Evolutionary conservation across 2,797 vertebrate genomes (phyloP).

Genomic region (Phoeniculus purpureus): DNA sequence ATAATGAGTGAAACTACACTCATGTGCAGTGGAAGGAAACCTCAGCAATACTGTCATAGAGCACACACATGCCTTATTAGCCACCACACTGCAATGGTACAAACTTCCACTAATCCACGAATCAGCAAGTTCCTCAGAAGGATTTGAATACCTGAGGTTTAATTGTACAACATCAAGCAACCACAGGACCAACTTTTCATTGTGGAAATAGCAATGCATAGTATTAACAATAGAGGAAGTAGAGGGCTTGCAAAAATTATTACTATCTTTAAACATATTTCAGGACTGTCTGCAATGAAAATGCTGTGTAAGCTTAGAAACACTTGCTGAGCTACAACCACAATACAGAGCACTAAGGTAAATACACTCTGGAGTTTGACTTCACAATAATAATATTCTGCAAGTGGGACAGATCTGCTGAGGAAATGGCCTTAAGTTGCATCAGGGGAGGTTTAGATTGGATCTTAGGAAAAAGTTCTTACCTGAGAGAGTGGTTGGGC

Average conservation of each 20-base stretch:
- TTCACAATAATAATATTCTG: constrained; percentile 17
- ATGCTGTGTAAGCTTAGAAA: neutral
- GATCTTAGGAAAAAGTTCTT: too few species aligned
- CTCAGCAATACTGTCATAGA: neutral
- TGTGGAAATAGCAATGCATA: neutral
- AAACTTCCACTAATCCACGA: constrained; percentile 12
- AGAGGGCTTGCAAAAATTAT: neutral
- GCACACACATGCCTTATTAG: neutral
- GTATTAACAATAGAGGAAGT: neutral
- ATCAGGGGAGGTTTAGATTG: too few species aligned
- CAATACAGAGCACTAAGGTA: neutral
- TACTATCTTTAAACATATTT: neutral
- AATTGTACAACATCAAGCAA: neutral
- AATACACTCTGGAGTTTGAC: neutral
- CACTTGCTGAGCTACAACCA: neutral
- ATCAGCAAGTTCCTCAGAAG: neutral
- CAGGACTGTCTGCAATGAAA: neutral
- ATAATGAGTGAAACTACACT: constrained; percentile 16
- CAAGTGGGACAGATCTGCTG: neutral
- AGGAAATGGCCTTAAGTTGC: neutral
- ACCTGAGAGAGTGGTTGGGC: too few species aligned
- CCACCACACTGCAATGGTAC: neutral
- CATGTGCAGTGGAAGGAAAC: constrained; percentile 8
- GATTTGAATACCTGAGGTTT: neutral
- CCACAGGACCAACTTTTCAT: neutral